Evolutionary conservation across 2,888 invertebrate genomes (phyloP), one percentile per base, ranked within the genome.

Genomic region (Mechanitis messenoides): DNA sequence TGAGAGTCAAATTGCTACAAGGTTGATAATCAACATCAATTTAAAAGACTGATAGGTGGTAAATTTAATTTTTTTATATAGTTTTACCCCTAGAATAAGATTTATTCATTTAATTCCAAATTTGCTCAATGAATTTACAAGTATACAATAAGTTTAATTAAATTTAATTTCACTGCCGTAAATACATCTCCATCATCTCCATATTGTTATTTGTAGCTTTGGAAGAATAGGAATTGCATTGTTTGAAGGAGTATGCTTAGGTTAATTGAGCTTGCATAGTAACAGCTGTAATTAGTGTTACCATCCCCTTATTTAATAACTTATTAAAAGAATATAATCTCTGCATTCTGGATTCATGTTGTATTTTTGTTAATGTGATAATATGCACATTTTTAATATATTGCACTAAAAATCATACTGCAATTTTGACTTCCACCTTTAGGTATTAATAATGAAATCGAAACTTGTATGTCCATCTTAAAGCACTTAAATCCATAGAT

Each of bases 1-100:
- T 90, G 88, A 87, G 87, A 85, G 75, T 78, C 73, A 80, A 85
- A 80, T 83, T 85, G 85, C 84, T 85, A 85, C 80, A 84, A 83
- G 85, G 82, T 87, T 88, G 85, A 86, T 82, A 87, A 84, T 83
- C 85, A 87, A 88, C 90, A 90, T 91, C 90, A 90, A 91, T 91
- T 89, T 87, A 88, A 87, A 91, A 91, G 91, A 91, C 91, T 91
- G 91, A 91, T 91, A 91, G 91, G 85, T 87, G 87, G 83, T 89
- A 91, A 87, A 78, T 79, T 83, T 83, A 74, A 80, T 84, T 87
- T 87, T 87, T 83, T 85, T 84, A 85, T 87, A 88, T 88, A 85
- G 80, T 90, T 90, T 89, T 89, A 89, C 83, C 89, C 89, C 83
- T 90, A 90, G 89, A 77, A 74, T 89, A 89, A 90, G 88, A 76